Percentiles rank a stretch among this genome's conserved stretches.
These are phyloP conservation scores for Numida meleagris DNA, from an alignment of 2,113 vertebrate species.

Conservation along the genomic window DNA sequence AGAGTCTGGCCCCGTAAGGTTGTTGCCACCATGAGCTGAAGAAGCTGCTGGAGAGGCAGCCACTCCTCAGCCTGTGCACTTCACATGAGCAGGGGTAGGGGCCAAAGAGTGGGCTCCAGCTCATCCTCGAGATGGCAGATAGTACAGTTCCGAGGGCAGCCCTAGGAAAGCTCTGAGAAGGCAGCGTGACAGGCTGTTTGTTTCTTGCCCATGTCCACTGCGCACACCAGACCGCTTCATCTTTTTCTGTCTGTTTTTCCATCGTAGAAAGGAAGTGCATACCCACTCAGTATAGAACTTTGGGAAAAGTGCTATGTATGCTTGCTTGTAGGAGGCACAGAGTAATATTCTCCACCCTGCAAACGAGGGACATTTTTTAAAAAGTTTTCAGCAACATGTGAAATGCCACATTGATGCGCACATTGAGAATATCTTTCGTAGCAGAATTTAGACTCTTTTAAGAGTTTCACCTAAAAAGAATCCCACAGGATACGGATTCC, in stretches of 20 bases:
- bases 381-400: conserved; percentile 5
- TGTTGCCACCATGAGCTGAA: background rate
- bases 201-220: background rate
- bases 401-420: background rate
- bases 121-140: rapidly evolving
- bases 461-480: background rate
- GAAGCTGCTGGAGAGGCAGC: rapidly evolving
- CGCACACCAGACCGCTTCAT: background rate
- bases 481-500: background rate
- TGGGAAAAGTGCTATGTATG: background rate
- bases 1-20: background rate
- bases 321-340: conserved; percentile 25
- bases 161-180: background rate
- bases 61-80: background rate
- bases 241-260: background rate
- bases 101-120: background rate
- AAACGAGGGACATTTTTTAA: background rate
- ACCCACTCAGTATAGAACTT: conserved; percentile 2
- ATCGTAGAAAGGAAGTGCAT: background rate
- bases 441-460: background rate
- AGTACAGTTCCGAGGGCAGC: background rate
- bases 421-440: rapidly evolving
- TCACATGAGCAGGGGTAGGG: rapidly evolving
- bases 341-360: conserved; percentile 17
- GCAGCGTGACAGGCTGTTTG: background rate